phyloP scores from a whole-genome alignment of 2,888 invertebrate species.

The Falcaria lacertinaria region DNA sequence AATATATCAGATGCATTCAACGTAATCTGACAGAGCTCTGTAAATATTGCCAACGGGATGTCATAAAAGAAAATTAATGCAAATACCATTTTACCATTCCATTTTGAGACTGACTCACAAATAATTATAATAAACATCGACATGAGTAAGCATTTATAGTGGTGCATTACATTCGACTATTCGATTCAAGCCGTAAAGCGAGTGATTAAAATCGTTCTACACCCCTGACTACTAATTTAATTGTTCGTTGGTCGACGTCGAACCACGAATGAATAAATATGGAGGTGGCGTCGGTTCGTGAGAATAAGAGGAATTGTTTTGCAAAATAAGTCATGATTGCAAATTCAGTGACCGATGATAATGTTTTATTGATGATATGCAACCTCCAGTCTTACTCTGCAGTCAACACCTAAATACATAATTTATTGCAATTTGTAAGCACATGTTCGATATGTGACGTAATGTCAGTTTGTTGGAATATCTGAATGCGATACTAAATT shows the following conservation, averaged over 20 bases:
- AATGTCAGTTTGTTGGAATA: neutral
- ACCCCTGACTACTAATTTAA: slow-evolving; percentile 34
- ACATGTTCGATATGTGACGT: neutral
- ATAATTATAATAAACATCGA: slow-evolving; percentile 48
- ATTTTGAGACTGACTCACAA: slow-evolving; percentile 47
- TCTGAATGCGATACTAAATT: neutral
- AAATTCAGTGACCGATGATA: slow-evolving; percentile 16
- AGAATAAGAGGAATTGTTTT: slow-evolving; percentile 24
- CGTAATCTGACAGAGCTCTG: slow-evolving; percentile 3
- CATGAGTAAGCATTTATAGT: slow-evolving; percentile 49
- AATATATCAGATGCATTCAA: neutral
- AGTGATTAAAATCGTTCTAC: slow-evolving; percentile 33
- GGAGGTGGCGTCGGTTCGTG: slow-evolving; percentile 24
- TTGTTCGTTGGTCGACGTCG: slow-evolving; percentile 24
- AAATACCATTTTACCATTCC: slow-evolving; percentile 22
- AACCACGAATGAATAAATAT: slow-evolving; percentile 23
- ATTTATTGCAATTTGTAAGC: neutral
- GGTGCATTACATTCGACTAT: slow-evolving; percentile 42
- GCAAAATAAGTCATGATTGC: slow-evolving; percentile 25
- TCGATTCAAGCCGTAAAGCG: slow-evolving; percentile 26
- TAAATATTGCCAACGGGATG: slow-evolving; percentile 6
- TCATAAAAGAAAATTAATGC: slow-evolving; percentile 24
- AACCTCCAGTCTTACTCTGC: slow-evolving; percentile 12
- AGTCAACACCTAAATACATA: slow-evolving; percentile 1
- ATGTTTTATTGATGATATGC: slow-evolving; percentile 44